Evolutionary conservation across 2,113 vertebrate genomes (phyloP).

Genomic region (Puntigrus tetrazona): DNA sequence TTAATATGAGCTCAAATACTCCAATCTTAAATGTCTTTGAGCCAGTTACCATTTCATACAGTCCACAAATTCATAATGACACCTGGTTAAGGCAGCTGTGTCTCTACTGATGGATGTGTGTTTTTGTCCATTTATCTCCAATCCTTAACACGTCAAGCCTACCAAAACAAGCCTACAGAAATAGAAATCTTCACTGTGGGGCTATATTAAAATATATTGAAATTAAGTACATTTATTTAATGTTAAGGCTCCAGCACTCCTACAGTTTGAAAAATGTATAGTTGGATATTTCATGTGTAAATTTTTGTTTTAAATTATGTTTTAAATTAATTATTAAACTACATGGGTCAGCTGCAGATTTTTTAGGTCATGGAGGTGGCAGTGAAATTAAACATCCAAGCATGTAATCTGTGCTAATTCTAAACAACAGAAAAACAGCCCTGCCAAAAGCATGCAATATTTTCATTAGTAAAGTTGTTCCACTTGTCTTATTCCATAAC

Average conservation of each 20-base stretch:
- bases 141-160: not conserved
- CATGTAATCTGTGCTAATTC: not conserved
- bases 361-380: not conserved
- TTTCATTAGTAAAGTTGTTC: not conserved
- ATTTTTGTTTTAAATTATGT: too few relatives aligned
- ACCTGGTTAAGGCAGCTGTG: constrained; percentile 57
- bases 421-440: not conserved
- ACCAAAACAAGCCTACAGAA: not conserved
- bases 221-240: not conserved
- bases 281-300: not conserved
- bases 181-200: not conserved
- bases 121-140: not conserved
- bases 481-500: not conserved
- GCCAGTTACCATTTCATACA: constrained; percentile 64
- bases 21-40: constrained; percentile 74
- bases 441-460: not conserved
- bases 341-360: not conserved
- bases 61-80: constrained; percentile 69
- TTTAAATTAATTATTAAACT: not conserved
- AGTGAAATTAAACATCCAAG: not conserved
- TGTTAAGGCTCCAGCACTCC: not conserved
- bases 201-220: not conserved
- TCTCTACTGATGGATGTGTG: constrained; percentile 51
- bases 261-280: not conserved
- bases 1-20: constrained; percentile 76